Conservation (phyloP, 2,113 vertebrate species). For the Saguinus midas region DNA sequence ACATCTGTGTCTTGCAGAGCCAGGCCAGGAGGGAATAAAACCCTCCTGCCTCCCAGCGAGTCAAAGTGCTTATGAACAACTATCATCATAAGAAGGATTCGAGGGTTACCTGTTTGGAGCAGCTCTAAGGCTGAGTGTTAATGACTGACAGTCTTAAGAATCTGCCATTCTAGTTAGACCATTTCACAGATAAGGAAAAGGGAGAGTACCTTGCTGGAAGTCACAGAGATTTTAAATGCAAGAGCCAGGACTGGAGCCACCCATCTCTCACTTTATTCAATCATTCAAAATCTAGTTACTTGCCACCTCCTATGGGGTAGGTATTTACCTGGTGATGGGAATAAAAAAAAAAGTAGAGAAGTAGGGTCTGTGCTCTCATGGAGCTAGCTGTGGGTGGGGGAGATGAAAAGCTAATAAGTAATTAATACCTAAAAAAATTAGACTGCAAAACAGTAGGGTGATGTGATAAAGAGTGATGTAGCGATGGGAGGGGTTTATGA, state of each 20-base stretch:
- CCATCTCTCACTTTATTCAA: neutral
- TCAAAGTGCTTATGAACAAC: neutral
- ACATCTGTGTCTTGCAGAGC: neutral
- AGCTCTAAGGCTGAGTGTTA: neutral
- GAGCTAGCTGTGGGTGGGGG: rapidly evolving
- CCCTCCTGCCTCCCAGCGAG: neutral
- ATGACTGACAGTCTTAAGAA: neutral
- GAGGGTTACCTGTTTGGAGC: neutral
- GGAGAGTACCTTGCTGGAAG: neutral
- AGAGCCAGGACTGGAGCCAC: neutral
- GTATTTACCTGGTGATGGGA: rapidly evolving
- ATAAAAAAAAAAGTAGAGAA: neutral
- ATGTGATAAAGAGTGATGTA: rapidly evolving
- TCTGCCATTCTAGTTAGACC: rapidly evolving
- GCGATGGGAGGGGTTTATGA: neutral
- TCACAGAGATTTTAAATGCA: neutral
- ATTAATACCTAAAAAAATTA: neutral
- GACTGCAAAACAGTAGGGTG: neutral
- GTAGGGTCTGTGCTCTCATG: neutral
- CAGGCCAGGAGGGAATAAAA: neutral
- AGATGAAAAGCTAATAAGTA: neutral
- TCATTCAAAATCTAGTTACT: neutral
- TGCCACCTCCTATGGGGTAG: neutral
- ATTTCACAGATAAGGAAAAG: neutral
- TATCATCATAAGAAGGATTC: rapidly evolving